Conservation (phyloP, 2,797 vertebrate genomes). For the Molossus alvarezi region DNA sequence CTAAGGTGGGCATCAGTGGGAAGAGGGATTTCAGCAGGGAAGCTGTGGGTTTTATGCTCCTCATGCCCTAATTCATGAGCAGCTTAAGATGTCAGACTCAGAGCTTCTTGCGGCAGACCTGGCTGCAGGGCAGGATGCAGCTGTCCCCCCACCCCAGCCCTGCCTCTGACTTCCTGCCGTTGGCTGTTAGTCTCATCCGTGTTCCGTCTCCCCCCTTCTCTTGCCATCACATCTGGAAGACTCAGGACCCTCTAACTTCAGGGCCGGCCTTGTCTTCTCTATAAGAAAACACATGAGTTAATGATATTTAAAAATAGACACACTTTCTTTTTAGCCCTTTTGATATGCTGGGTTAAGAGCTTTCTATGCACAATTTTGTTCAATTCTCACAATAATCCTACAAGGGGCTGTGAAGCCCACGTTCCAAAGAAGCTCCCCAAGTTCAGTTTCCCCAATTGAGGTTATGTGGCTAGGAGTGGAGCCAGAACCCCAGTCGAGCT, state of each 20-base stretch:
- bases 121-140: neutral
- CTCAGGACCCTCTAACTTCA: neutral
- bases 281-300: neutral
- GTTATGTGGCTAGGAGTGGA: neutral
- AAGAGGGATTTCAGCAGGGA: neutral
- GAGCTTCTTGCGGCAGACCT: neutral
- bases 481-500: neutral
- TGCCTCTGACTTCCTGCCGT: neutral
- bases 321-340: neutral
- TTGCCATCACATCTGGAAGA: neutral
- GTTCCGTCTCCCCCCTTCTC: neutral
- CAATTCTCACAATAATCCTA: neutral
- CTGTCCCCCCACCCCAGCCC: rapidly evolving
- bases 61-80: neutral
- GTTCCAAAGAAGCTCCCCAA: constrained; percentile 40
- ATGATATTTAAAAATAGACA: neutral
- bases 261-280: neutral
- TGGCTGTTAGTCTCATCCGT: neutral
- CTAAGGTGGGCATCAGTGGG: neutral
- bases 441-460: neutral
- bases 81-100: neutral
- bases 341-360: neutral
- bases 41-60: neutral
- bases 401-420: neutral
- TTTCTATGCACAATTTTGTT: neutral